These are phyloP conservation scores for Emmelina monodactyla DNA, from an alignment of 2,888 invertebrate species.

Conservation along the genomic window DNA sequence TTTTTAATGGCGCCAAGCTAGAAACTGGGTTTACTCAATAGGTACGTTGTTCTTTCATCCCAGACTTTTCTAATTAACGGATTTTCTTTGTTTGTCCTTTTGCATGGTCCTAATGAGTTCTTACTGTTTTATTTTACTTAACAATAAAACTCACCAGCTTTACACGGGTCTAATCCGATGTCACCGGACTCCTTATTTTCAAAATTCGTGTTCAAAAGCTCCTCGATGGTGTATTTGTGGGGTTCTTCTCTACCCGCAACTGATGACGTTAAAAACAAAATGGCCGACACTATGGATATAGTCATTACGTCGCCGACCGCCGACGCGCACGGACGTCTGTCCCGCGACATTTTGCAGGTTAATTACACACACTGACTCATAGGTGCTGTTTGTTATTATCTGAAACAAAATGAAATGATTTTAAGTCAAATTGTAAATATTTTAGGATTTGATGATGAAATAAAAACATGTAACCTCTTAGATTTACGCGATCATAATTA, in stretches of 20 bases:
- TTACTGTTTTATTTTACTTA: no score
- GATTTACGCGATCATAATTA: no score
- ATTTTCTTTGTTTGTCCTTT: no score
- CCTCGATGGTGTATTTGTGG: slow-evolving; percentile 71
- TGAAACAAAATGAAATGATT: slow-evolving; percentile 48
- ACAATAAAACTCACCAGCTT: slow-evolving; percentile 80
- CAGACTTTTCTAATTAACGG: no score
- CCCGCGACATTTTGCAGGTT: slow-evolving; percentile 32
- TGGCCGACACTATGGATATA: not conserved
- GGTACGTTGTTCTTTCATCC: no score
- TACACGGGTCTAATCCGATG: slow-evolving; percentile 84
- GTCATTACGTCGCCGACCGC: slow-evolving; percentile 33
- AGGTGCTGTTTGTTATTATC: slow-evolving; percentile 23
- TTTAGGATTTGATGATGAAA: no score
- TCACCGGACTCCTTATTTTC: slow-evolving; percentile 76
- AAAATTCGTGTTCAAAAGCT: slow-evolving; percentile 71
- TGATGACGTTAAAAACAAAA: slow-evolving; percentile 30
- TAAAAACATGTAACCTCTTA: no score
- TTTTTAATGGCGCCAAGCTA: no score
- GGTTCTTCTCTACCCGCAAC: slow-evolving; percentile 38
- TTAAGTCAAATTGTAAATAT: no score
- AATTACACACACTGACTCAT: slow-evolving; percentile 36
- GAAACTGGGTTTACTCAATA: no score
- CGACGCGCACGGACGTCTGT: slow-evolving; percentile 27
- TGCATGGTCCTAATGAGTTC: no score